phyloP scores from a whole-genome alignment of 53 echinoderm and acorn worm genomes.

The Hippasteria phrygiana region DNA sequence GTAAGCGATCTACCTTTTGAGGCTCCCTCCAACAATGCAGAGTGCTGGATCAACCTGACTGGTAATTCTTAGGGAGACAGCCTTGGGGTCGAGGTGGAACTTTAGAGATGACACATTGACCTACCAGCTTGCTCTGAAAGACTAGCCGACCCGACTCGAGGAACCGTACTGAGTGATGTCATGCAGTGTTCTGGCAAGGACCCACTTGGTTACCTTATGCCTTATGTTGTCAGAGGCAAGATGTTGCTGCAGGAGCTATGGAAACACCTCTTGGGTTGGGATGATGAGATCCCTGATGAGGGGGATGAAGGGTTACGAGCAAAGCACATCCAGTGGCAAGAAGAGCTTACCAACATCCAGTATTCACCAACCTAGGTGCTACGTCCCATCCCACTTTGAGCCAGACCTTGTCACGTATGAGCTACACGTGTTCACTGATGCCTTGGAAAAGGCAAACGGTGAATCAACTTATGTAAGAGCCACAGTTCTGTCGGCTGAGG shows the following conservation, averaged over 20 bases:
- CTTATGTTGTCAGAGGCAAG: constrained; percentile 50
- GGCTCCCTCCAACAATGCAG: background rate
- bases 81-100: constrained; percentile 31
- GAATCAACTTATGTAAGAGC: background rate
- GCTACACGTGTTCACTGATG: background rate
- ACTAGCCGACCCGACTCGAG: constrained; percentile 14
- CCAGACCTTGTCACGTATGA: background rate
- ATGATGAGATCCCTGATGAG: constrained; percentile 4
- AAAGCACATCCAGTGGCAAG: background rate
- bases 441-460: constrained; percentile 10
- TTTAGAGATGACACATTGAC: background rate
- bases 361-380: constrained; percentile 10
- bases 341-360: background rate
- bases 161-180: constrained; percentile 35
- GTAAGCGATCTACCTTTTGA: background rate
- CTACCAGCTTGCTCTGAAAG: background rate
- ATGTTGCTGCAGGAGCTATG: constrained; percentile 10
- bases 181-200: constrained; percentile 52
- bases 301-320: background rate
- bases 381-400: background rate
- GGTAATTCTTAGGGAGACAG: too few relatives aligned
- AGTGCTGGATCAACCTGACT: background rate
- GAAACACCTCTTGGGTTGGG: background rate
- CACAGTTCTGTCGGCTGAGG: background rate
- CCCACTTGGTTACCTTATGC: constrained; percentile 55